Conservation (phyloP, 2,888 invertebrate genomes). For the Meganola albula region DNA sequence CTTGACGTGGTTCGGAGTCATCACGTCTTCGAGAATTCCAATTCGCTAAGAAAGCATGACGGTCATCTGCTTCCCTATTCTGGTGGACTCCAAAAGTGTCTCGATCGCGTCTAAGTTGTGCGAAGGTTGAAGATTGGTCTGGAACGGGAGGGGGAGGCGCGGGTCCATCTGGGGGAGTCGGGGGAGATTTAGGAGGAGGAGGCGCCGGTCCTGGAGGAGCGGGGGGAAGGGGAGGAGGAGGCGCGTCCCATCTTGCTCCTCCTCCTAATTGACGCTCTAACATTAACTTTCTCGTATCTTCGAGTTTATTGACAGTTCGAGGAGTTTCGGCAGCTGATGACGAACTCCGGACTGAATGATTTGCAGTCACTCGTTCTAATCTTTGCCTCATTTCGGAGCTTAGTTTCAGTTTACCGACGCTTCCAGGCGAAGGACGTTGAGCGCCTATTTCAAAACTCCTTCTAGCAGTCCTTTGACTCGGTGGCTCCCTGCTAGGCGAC, state of each 20-base stretch:
- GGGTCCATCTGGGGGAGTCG: constrained; percentile 79
- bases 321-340: constrained; percentile 84
- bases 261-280: constrained; percentile 90
- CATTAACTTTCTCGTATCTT: constrained; percentile 90
- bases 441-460: constrained; percentile 89
- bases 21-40: constrained; percentile 69
- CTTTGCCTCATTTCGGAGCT: constrained; percentile 95
- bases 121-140: constrained; percentile 77
- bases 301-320: constrained; percentile 86
- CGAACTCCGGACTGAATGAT: constrained; percentile 89
- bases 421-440: constrained; percentile 88
- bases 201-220: constrained; percentile 79
- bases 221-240: constrained; percentile 82
- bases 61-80: constrained; percentile 77
- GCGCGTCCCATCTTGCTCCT: constrained; percentile 79
- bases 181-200: constrained; percentile 80
- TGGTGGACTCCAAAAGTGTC: constrained; percentile 86
- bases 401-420: constrained; percentile 92
- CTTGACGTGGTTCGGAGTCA: constrained; percentile 55
- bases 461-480: constrained; percentile 62
- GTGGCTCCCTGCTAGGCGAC: constrained; percentile 60
- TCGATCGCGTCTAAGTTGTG: constrained; percentile 82
- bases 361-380: constrained; percentile 91
- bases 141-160: constrained; percentile 77
- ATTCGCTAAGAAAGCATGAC: constrained; percentile 71